Base-by-base conservation (phyloP, 2,888 invertebrate species). In the Tachina fera region DNA sequence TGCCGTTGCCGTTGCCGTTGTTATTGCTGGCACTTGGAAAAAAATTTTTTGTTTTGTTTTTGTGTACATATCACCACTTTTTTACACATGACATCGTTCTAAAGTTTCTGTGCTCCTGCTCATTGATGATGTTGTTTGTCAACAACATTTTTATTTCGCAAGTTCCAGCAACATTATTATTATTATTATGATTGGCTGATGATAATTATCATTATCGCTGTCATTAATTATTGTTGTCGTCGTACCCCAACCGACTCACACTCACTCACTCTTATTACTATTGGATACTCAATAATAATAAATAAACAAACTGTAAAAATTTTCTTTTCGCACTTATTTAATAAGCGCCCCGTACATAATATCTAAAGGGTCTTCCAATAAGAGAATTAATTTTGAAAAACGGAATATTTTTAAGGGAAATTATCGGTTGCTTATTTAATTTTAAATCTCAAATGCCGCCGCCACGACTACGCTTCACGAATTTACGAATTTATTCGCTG, bases 41-140 rank as follows among this genome's bases (percentile, higher is more conserved):
- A 31, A 79, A 31, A 31, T 31, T 5, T 31, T 5, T n/a, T n/a
- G n/a, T n/a, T n/a, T n/a, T n/a, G n/a, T n/a, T 79, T 72, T 53
- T 53, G 45, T 41, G 63, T 68, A 1, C 41, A 13, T 61, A 47
- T 11, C 22, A n/a, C 14, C 22, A 63, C 19, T 31, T 65, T 79
- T 83, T 75, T 76, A 60, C 81, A 78, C 68, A 75, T 77, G 63
- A 68, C 63, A 72, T 74, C 58, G 63, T 83, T 83, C 83, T 86
- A 79, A 75, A 80, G 56, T 76, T 61, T 76, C 83, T 86, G 86
- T 49, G 86, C 86, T 83, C 86, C 86, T 86, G 79, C 61, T 79
- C 68, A 86, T 58, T 83, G 79, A 80, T 83, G 86, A 86, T 86
- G 86, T 86, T 86, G 71, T 72, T 83, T 86, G 83, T 86, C 83